Evolutionary conservation across 2,797 vertebrate species (phyloP).

Genomic region (Meriones psammophilus): DNA sequence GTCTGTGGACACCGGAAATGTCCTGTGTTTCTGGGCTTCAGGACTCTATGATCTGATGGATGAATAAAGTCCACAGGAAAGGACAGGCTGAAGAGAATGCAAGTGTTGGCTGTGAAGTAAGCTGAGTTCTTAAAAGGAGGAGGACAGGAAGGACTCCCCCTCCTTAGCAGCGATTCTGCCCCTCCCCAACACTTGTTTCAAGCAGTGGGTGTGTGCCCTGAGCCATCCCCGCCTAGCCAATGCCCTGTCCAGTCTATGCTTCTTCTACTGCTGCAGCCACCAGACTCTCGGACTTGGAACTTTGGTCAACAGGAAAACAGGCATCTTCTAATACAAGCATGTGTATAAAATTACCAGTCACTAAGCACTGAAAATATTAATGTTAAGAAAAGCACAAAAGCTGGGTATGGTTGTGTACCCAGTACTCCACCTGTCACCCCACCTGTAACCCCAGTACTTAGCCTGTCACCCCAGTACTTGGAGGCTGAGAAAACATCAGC

Average conservation of each 20-base stretch:
- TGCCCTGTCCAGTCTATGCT: fast-evolving
- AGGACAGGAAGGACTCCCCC: not conserved
- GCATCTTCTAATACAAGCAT: not conserved
- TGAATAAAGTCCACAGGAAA: not conserved
- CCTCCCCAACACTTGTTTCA: not conserved
- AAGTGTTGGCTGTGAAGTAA: not conserved
- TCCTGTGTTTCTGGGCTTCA: too few relatives aligned
- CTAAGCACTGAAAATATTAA: not conserved
- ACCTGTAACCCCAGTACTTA: too few relatives aligned
- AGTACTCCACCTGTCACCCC: too few relatives aligned
- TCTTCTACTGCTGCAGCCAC: not conserved
- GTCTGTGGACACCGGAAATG: not conserved
- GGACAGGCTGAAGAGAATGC: not conserved
- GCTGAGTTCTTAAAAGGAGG: not conserved
- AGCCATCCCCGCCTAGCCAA: not conserved
- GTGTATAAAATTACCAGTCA: not conserved
- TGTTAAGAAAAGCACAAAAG: not conserved
- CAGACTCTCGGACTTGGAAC: not conserved
- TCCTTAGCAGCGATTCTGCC: not conserved
- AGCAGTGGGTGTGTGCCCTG: not conserved
- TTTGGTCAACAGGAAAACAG: not conserved
- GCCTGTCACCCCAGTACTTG: not conserved
- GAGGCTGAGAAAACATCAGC: not conserved
- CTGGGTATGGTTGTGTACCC: not conserved
- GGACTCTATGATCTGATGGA: not conserved